A percentile compares a stretch with the other conserved stretches of the same genome.
Conservation (phyloP, 2,888 invertebrate genomes). For the Stictocephala bisonia region DNA sequence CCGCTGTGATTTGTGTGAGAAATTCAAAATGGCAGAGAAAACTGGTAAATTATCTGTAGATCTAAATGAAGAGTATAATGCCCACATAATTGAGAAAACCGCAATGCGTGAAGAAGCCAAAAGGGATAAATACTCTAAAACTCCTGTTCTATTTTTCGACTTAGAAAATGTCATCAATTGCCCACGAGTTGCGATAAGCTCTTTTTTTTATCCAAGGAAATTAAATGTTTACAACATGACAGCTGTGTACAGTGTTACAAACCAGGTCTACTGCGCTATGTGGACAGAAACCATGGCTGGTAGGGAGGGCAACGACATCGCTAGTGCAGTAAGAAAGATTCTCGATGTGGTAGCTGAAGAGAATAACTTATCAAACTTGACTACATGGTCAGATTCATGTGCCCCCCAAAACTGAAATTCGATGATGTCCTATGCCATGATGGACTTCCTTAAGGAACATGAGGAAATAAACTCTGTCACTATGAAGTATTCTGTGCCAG, state of each 20-base stretch:
- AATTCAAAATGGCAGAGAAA: constrained; percentile 13
- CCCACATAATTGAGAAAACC: constrained; percentile 11
- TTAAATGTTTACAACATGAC: constrained; percentile 5
- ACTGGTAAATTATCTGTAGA: constrained; percentile 9
- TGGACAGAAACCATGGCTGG: constrained; percentile 28
- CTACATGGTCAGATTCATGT: constrained; percentile 29
- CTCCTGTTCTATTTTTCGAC: constrained; percentile 22
- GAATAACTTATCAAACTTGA: constrained; percentile 3
- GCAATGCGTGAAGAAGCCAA: constrained; percentile 29
- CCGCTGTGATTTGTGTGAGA: constrained; percentile 25
- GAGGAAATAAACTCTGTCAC: background rate
- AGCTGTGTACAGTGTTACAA: constrained; percentile 3
- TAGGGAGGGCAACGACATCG: constrained; percentile 17
- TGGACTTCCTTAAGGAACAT: constrained; percentile 20
- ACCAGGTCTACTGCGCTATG: constrained; percentile 24
- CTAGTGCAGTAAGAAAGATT: constrained; percentile 2
- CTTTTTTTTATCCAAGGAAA: constrained; percentile 27
- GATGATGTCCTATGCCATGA: constrained; percentile 17
- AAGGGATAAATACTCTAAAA: constrained; percentile 21
- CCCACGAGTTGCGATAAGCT: constrained; percentile 23
- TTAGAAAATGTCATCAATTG: constrained; percentile 23
- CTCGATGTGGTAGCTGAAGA: constrained; percentile 17
- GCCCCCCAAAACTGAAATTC: constrained; percentile 3
- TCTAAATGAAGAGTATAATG: constrained; percentile 17
- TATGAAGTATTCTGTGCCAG: constrained; percentile 28